These are phyloP conservation scores for Myrmecophaga tridactyla DNA, from an alignment of 2,113 vertebrate genomes.

Conservation along the genomic window DNA sequence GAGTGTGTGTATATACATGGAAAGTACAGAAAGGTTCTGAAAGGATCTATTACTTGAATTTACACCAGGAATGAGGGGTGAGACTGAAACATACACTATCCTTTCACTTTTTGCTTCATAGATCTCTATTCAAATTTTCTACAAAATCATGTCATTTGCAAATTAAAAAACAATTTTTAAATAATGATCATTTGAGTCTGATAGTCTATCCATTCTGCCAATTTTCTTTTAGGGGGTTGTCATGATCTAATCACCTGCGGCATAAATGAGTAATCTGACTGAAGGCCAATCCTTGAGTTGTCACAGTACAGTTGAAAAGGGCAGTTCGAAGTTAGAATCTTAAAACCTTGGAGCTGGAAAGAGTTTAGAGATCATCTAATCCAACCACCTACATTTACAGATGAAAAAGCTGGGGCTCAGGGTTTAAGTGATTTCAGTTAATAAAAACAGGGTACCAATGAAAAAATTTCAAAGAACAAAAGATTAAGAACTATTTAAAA, in stretches of 20 bases:
- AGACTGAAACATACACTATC: not conserved
- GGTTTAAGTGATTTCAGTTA: not conserved
- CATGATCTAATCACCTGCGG: not conserved
- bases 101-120: constrained; percentile 30
- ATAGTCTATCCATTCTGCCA: constrained; percentile 13
- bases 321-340: constrained; percentile 14
- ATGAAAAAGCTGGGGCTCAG: not conserved
- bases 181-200: not conserved
- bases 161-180: constrained; percentile 10
- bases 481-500: constrained; percentile 55
- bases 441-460: constrained; percentile 1
- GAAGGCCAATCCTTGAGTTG: not conserved
- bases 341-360: constrained; percentile 3
- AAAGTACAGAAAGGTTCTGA: constrained; percentile 41
- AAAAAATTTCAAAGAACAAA: constrained; percentile 41
- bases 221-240: not conserved
- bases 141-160: not conserved
- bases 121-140: constrained; percentile 10
- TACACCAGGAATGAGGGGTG: not conserved
- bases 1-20: not conserved
- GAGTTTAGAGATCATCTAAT: not conserved
- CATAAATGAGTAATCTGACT: not conserved
- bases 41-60: constrained; percentile 34
- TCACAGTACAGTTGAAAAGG: not conserved
- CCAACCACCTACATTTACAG: not conserved